Evolutionary conservation across 2,797 vertebrate species (phyloP).

Genomic region (Bradypodion pumilum): DNA sequence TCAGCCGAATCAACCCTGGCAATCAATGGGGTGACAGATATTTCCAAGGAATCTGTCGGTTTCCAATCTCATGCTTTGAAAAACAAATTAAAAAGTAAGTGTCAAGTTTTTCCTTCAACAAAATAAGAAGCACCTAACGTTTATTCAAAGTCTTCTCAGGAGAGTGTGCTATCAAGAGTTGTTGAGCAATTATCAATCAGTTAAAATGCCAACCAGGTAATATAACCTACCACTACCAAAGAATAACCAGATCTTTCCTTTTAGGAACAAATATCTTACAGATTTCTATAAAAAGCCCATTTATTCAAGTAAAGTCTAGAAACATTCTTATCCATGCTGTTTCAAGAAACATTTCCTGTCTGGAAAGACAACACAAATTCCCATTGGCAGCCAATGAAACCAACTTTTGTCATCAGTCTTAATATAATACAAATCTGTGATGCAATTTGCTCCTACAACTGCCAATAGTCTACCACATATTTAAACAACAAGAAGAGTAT

Average conservation of each 20-base stretch:
- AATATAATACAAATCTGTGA: constrained; percentile 27
- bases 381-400: constrained; percentile 12
- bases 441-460: not conserved
- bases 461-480: not conserved
- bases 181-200: no score
- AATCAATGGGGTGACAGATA: no score
- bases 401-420: constrained; percentile 7
- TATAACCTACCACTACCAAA: constrained; percentile 35
- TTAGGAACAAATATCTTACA: constrained; percentile 38
- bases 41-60: not conserved
- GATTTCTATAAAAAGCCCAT: constrained; percentile 54
- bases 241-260: constrained; percentile 41
- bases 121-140: not conserved
- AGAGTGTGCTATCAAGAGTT: no score
- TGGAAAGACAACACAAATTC: constrained; percentile 18
- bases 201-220: constrained; percentile 30
- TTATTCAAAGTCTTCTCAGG: not conserved
- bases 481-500: not conserved
- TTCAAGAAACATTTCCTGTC: constrained; percentile 33
- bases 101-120: not conserved
- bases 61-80: no score
- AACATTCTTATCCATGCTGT: not conserved
- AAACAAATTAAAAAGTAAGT: not conserved
- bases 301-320: constrained; percentile 48
- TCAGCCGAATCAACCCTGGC: no score